Evolutionary conservation across 2,888 invertebrate species (phyloP).

Genomic region (Napeogenes inachia): DNA sequence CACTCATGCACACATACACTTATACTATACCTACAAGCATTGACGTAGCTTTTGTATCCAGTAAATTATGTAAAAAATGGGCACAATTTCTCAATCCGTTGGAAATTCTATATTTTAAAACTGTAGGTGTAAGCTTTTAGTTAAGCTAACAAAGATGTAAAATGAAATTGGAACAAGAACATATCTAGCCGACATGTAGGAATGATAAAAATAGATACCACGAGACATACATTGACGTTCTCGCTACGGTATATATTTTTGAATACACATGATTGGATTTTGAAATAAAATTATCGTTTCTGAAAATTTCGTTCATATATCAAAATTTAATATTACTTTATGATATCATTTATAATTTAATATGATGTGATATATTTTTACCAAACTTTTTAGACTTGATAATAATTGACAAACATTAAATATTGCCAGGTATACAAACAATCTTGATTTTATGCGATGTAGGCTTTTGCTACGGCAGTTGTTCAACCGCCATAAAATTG

Average conservation of each 20-base stretch:
- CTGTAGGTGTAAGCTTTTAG: conserved; percentile 1
- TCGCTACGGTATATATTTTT: not conserved
- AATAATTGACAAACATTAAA: not conserved
- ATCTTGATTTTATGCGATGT: conserved; percentile 13
- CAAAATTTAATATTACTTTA: not conserved
- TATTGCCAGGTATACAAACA: not conserved
- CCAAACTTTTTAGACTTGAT: not conserved
- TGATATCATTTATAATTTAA: not conserved
- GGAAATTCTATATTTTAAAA: conserved; percentile 3
- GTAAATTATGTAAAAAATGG: not conserved
- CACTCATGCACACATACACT: too few species aligned
- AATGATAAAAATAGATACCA: conserved; percentile 1
- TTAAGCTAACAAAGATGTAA: conserved; percentile 5
- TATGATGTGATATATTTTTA: not conserved
- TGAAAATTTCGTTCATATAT: too few species aligned
- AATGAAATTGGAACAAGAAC: conserved; percentile 4
- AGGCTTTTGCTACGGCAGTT: conserved; percentile 44
- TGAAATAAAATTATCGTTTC: not conserved
- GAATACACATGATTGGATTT: not conserved
- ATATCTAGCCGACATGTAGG: not conserved
- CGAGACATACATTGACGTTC: not conserved
- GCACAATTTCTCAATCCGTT: not conserved
- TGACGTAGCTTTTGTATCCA: not conserved
- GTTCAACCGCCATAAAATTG: conserved; percentile 75
- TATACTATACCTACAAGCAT: not conserved